A percentile compares a stretch with the other conserved stretches of the same genome.
These are phyloP conservation scores for Cordilura impudica DNA, from an alignment of 2,888 invertebrate genomes.

Conservation along the genomic window DNA sequence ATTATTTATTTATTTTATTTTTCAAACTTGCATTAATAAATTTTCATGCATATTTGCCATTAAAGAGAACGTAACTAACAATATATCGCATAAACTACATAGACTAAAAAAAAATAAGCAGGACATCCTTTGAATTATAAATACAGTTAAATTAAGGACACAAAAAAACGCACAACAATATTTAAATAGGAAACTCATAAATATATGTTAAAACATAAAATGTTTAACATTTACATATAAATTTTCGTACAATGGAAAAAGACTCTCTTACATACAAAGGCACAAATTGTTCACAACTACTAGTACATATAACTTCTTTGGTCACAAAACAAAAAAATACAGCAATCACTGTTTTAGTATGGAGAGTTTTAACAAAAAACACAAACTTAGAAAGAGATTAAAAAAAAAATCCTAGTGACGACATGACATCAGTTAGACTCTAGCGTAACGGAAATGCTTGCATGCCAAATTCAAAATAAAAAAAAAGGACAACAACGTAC, in stretches of 20 bases:
- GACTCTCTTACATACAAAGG: background rate
- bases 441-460: slow-evolving; percentile 58
- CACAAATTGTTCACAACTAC: too few relatives aligned
- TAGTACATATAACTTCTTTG: background rate
- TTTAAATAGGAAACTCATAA: slow-evolving; percentile 53
- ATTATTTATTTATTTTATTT: too few relatives aligned
- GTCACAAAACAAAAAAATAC: background rate
- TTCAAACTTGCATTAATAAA: background rate
- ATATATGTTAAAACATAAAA: slow-evolving; percentile 55
- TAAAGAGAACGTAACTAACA: background rate
- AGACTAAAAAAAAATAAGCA: slow-evolving; percentile 1
- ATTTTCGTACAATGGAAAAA: slow-evolving; percentile 27
- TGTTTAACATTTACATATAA: slow-evolving; percentile 61
- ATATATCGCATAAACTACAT: background rate
- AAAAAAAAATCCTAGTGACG: slow-evolving; percentile 50
- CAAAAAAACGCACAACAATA: slow-evolving; percentile 18
- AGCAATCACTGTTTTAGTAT: background rate
- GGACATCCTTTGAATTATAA: slow-evolving; percentile 28
- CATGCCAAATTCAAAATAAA: slow-evolving; percentile 44
- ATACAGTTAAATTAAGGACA: background rate
- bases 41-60: background rate
- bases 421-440: slow-evolving; percentile 53
- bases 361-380: background rate
- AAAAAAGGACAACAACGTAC: slow-evolving; percentile 17
- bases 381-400: background rate